Conservation (phyloP, 2,888 invertebrate genomes). For the Creontiades dilutus region DNA sequence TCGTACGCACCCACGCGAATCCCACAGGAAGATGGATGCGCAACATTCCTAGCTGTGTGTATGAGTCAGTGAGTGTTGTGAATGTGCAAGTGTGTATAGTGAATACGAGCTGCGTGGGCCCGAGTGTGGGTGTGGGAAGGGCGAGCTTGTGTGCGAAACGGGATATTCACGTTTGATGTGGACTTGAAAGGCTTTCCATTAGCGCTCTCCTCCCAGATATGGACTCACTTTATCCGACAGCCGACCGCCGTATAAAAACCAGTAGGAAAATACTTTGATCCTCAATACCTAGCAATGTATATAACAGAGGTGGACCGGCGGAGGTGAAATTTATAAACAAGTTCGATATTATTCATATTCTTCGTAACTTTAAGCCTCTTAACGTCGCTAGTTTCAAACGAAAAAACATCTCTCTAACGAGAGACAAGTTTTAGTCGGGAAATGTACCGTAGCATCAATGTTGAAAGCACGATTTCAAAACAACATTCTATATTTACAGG, state of each 20-base stretch:
- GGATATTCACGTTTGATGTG: constrained; percentile 6
- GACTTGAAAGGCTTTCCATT: constrained; percentile 16
- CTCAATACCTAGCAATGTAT: background rate
- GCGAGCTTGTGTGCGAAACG: background rate
- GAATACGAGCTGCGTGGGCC: no score
- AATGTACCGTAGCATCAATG: background rate
- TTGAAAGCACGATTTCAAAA: background rate
- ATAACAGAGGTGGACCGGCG: background rate
- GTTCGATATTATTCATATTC: background rate
- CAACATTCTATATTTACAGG: no score
- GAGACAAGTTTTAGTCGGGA: background rate
- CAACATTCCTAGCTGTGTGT: no score
- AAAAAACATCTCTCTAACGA: background rate
- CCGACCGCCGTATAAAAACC: background rate
- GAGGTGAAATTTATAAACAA: background rate
- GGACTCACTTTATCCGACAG: background rate
- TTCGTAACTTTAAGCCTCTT: background rate
- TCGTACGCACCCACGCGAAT: no score
- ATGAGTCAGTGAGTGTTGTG: no score
- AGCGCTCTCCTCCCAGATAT: background rate
- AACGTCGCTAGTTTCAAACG: background rate
- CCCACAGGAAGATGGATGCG: no score
- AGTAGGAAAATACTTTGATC: background rate
- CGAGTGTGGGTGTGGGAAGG: background rate
- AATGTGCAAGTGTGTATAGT: no score